A percentile compares a stretch with the other conserved stretches of the same genome.
phyloP scores from a whole-genome alignment of 2,888 invertebrate species.

The Drosophila dives region DNA sequence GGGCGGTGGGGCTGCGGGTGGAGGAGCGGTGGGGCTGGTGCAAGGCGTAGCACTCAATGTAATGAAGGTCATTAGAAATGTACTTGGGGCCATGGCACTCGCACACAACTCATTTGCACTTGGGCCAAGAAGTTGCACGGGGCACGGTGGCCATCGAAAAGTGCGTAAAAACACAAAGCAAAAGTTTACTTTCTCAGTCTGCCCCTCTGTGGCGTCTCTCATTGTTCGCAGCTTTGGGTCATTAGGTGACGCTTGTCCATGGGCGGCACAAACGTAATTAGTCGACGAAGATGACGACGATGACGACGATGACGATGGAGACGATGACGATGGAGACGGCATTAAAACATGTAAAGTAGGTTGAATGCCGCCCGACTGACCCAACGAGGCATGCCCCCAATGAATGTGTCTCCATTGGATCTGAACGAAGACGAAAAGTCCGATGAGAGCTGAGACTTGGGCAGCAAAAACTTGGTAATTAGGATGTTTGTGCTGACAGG shows the following conservation, averaged over 20 bases:
- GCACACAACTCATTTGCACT: conserved; percentile 66
- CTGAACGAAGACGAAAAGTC: conserved; percentile 11
- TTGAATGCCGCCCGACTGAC: conserved; percentile 67
- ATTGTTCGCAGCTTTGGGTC: conserved; percentile 74
- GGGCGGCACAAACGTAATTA: conserved; percentile 74
- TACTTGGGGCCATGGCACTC: conserved; percentile 52
- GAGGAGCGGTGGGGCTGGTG: background rate
- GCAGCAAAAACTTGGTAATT: conserved; percentile 77
- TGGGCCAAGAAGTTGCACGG: conserved; percentile 46
- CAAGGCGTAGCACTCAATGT: conserved; percentile 66
- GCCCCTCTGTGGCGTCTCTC: conserved; percentile 9
- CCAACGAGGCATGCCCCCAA: conserved; percentile 55
- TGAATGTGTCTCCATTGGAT: conserved; percentile 32
- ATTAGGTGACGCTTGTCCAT: conserved; percentile 79
- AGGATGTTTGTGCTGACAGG: conserved; percentile 75
- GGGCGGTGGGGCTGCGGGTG: no score
- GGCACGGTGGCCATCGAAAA: conserved; percentile 44
- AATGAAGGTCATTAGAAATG: conserved; percentile 80
- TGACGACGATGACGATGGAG: background rate
- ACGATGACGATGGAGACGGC: conserved; percentile 37
- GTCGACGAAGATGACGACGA: conserved; percentile 52
- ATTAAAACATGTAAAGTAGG: conserved; percentile 78
- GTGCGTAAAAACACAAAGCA: conserved; percentile 57
- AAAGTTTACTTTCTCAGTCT: conserved; percentile 50
- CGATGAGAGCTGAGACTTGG: conserved; percentile 42